Evolutionary conservation across 2,113 vertebrate species (phyloP), one percentile per base, ranked within the genome.

Genomic region (Anguilla rostrata): DNA sequence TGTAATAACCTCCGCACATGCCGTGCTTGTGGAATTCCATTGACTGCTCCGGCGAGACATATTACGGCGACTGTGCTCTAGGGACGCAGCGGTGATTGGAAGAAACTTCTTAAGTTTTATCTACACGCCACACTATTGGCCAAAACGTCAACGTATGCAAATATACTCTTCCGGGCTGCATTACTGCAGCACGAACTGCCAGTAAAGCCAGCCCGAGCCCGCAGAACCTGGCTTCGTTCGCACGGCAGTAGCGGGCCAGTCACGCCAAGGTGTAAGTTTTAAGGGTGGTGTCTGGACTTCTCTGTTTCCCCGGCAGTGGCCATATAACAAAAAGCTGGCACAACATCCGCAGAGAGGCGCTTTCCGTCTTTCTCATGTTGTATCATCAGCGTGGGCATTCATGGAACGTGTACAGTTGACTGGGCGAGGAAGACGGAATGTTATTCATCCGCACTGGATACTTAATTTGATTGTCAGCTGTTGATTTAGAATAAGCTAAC

Each of bases 51-150:
- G 81, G 81, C 57, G 40, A 81, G 6, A 22, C 41, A 82, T 46
- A 46, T 46, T 34, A n/a, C 75, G 80, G 90, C 88, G 84, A 80
- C 81, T 82, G 79, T n/a, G 66, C 84, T 78, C 80, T 88, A 78
- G 93, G 92, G 93, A 46, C 92, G 26, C 12, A 4, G 16, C 85
- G 8, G 85, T 90, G 89, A 95, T 94, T 95, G 94, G 95, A 39
- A 81, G 11, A 75, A 22, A 14, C 0, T 2, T 20, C n/a, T 11
- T 0, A 41, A 63, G 39, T 53, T 15, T 87, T 81, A 41, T 60
- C 22, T 22, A 29, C 78, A 4, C 0, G 84, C 83, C 86, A 87
- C 89, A 0, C 6, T 5, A 92, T 93, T 90, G 88, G 90, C 85
- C 46, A n/a, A 81, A 18, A 56, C 15, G 75, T 0, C 49, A 12